These are phyloP conservation scores for Dexiosoma caninum DNA, from an alignment of 2,888 invertebrate species.

Conservation along the genomic window DNA sequence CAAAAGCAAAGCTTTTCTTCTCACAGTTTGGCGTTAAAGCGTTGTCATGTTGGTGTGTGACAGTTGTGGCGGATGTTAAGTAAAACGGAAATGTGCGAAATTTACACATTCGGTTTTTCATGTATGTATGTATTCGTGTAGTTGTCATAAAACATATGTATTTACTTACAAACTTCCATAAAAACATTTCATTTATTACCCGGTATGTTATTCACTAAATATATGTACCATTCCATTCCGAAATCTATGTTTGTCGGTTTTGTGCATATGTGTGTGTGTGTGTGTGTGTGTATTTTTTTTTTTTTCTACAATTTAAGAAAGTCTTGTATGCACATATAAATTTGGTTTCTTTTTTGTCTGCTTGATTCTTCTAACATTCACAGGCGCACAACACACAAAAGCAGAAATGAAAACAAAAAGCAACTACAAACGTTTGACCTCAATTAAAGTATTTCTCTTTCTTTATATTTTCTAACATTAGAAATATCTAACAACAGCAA, in stretches of 20 bases:
- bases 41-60: conserved; percentile 35
- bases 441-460: conserved; percentile 48
- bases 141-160: too few species aligned
- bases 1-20: too few species aligned
- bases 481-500: conserved; percentile 39
- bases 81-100: conserved; percentile 48
- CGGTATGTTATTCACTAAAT: too few species aligned
- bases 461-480: conserved; percentile 14
- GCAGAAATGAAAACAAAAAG: not conserved
- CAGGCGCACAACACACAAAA: conserved; percentile 10
- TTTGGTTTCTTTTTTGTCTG: too few species aligned
- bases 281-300: too few species aligned
- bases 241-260: too few species aligned
- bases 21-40: not conserved
- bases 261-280: not conserved
- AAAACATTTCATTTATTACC: too few species aligned
- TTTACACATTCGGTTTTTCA: too few species aligned
- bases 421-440: conserved; percentile 48
- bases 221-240: too few species aligned
- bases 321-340: not conserved
- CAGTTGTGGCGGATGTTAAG: conserved; percentile 49
- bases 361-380: conserved; percentile 18
- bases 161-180: too few species aligned
- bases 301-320: too few species aligned
- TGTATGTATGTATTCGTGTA: too few species aligned